These are phyloP conservation scores for Pachycephala philippinensis DNA, from an alignment of 2,113 vertebrate genomes.

Conservation along the genomic window DNA sequence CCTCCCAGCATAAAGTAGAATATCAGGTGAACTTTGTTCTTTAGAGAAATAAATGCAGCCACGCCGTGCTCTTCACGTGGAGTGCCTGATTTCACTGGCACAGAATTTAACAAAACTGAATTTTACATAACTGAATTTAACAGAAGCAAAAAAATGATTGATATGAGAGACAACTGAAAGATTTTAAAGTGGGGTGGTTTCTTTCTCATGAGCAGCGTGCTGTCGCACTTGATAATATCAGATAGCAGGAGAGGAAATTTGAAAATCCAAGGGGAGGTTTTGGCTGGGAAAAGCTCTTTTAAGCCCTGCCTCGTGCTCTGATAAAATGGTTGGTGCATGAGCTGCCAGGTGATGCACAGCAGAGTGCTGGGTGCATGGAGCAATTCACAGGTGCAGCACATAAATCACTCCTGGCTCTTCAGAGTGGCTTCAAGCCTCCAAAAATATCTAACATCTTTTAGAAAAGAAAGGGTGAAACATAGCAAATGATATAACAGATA, in stretches of 20 bases:
- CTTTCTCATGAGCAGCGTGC: neutral
- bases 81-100: neutral
- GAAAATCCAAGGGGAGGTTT: neutral
- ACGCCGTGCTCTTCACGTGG: fast-evolving
- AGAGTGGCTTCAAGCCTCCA: neutral
- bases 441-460: neutral
- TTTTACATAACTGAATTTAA: too few species aligned
- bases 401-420: neutral
- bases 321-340: fast-evolving
- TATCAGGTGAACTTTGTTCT: neutral
- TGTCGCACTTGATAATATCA: neutral
- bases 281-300: neutral
- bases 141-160: neutral
- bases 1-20: neutral
- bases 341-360: neutral
- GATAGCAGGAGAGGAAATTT: neutral
- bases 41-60: neutral
- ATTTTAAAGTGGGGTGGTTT: neutral
- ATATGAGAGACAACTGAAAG: neutral
- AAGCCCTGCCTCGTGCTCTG: neutral
- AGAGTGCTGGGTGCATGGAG: neutral
- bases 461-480: neutral
- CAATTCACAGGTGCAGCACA: neutral
- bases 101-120: neutral
- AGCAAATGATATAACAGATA: neutral